phyloP scores from a whole-genome alignment of 2,888 invertebrate species.

The Eremobia ochroleuca region DNA sequence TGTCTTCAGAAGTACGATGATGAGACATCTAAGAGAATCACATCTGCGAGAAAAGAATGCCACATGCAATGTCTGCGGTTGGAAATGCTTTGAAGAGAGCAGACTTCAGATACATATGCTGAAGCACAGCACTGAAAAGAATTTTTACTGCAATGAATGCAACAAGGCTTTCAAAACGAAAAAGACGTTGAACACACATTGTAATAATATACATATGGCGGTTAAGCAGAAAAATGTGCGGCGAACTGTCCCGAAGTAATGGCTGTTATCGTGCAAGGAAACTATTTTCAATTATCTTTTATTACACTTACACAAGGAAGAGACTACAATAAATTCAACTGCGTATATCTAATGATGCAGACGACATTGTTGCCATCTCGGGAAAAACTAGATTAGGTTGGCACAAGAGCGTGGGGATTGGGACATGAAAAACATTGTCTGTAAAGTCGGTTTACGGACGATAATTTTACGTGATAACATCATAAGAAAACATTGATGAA shows the following conservation, averaged over 20 bases:
- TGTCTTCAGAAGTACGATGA: conserved; percentile 68
- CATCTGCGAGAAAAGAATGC: conserved; percentile 75
- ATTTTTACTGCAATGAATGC: conserved; percentile 49
- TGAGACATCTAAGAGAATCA: conserved; percentile 69
- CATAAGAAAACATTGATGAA: too few species aligned
- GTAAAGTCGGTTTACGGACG: too few species aligned
- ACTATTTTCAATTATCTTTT: neutral
- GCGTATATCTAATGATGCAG: neutral
- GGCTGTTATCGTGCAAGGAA: neutral
- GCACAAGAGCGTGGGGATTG: too few species aligned
- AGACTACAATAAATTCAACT: neutral
- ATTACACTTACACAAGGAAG: neutral
- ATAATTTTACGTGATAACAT: too few species aligned
- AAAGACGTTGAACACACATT: conserved; percentile 61
- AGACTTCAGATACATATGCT: conserved; percentile 65
- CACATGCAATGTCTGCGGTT: conserved; percentile 81
- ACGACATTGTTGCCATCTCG: too few species aligned
- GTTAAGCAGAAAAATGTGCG: conserved; percentile 1
- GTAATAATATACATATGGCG: conserved; percentile 57
- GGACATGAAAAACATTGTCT: too few species aligned
- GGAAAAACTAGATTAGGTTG: too few species aligned
- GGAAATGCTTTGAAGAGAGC: conserved; percentile 58
- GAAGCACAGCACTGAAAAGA: conserved; percentile 59
- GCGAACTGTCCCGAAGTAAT: neutral
- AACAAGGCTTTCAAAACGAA: conserved; percentile 63